These are phyloP conservation scores for Busseola fusca DNA, from an alignment of 2,888 invertebrate genomes.

Conservation along the genomic window DNA sequence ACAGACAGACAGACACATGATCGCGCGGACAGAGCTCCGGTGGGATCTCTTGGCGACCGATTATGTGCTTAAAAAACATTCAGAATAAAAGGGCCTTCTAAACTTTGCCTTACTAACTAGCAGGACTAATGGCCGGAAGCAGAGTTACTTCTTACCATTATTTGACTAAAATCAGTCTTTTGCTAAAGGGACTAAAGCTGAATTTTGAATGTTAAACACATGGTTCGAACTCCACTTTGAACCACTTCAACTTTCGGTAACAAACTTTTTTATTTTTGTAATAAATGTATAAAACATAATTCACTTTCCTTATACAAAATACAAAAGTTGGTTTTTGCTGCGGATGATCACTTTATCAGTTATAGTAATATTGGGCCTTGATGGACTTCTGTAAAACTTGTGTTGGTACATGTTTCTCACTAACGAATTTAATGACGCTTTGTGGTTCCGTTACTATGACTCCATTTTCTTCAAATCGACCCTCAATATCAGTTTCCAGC, in stretches of 20 bases:
- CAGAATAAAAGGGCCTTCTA: not conserved
- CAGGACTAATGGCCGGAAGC: not conserved
- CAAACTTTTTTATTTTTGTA: not conserved
- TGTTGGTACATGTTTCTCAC: slow-evolving; percentile 63
- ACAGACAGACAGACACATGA: too few relatives aligned
- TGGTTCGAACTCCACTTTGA: too few relatives aligned
- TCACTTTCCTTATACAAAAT: not conserved
- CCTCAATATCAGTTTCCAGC: slow-evolving; percentile 89
- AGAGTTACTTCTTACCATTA: not conserved
- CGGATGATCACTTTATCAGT: slow-evolving; percentile 59
- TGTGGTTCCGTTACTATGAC: slow-evolving; percentile 86
- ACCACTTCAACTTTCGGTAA: not conserved
- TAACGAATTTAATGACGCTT: slow-evolving; percentile 65
- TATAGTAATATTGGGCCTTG: slow-evolving; percentile 76
- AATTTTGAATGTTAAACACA: not conserved
- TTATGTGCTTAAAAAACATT: not conserved
- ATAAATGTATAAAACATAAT: slow-evolving; percentile 4
- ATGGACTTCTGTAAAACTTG: slow-evolving; percentile 72
- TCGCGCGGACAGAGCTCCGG: too few relatives aligned
- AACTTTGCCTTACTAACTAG: not conserved
- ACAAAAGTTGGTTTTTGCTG: not conserved
- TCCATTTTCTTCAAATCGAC: slow-evolving; percentile 94
- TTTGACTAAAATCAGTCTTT: not conserved
- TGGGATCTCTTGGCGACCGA: too few relatives aligned
- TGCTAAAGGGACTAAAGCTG: not conserved